Evolutionary conservation across 2,888 invertebrate genomes (phyloP).

Genomic region (Polietes domitor): DNA sequence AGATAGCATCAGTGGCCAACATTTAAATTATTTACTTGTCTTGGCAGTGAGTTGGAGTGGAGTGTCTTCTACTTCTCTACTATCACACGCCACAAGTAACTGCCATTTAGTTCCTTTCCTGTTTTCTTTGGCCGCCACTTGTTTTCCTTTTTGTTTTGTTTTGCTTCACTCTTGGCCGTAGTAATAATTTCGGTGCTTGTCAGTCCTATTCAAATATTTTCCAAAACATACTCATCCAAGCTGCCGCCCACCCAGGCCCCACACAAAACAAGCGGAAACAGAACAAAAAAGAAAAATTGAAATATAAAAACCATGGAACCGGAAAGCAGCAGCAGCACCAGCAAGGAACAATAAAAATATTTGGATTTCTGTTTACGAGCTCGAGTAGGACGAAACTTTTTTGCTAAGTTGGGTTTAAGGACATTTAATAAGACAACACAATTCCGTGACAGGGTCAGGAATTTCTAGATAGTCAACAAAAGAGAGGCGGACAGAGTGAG

Average conservation of each 20-base stretch:
- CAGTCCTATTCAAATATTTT: conserved; percentile 23
- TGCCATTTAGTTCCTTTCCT: neutral
- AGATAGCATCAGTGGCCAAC: conserved; percentile 21
- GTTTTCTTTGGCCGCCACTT: neutral
- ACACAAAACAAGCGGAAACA: neutral
- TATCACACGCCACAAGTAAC: conserved; percentile 8
- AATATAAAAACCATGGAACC: neutral
- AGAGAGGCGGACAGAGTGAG: neutral
- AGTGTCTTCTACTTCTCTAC: neutral
- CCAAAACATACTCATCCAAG: neutral
- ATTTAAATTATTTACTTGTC: conserved; percentile 60
- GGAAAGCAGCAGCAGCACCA: too few relatives aligned
- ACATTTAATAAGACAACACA: conserved; percentile 24
- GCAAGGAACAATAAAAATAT: conserved; percentile 20
- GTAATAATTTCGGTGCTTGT: conserved; percentile 5
- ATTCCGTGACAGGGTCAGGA: neutral
- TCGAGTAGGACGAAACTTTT: neutral
- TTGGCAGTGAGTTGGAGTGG: neutral
- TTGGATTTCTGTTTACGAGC: conserved; percentile 3
- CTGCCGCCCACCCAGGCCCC: neutral
- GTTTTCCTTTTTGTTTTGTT: neutral
- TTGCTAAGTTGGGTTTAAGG: neutral
- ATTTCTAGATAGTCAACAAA: neutral
- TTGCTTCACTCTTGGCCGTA: neutral
- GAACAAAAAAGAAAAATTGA: neutral